Evolutionary conservation across 2,888 invertebrate genomes (phyloP).

Genomic region (Amblyteles armatorius): DNA sequence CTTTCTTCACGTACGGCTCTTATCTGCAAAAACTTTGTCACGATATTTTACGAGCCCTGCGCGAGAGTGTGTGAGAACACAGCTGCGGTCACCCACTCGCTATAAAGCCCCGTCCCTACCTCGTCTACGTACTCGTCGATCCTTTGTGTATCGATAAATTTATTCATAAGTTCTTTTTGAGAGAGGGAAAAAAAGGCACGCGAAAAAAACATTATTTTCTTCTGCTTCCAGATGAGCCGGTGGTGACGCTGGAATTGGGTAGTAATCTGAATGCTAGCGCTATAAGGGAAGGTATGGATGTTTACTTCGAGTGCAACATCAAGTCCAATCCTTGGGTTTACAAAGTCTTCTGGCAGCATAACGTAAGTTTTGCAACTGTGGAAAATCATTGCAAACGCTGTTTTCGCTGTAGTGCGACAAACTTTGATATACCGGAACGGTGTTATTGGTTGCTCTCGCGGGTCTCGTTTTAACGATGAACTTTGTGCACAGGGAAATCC

Average conservation of each 20-base stretch:
- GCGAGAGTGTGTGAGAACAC: slow-evolving; percentile 1
- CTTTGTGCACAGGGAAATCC: slow-evolving; percentile 88
- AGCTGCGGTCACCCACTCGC: neutral
- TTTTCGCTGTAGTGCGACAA: neutral
- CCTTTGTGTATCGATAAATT: slow-evolving; percentile 31
- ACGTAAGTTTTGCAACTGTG: slow-evolving; percentile 85
- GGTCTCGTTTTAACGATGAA: slow-evolving; percentile 11
- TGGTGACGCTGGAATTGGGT: slow-evolving; percentile 93
- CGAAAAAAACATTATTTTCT: neutral
- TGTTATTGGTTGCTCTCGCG: neutral
- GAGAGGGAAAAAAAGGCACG: slow-evolving; percentile 9
- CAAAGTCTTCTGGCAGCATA: slow-evolving; percentile 92
- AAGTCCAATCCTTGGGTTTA: slow-evolving; percentile 94
- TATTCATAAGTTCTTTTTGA: slow-evolving; percentile 28
- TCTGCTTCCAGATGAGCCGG: slow-evolving; percentile 90
- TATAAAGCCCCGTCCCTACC: slow-evolving; percentile 8
- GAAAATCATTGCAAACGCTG: neutral
- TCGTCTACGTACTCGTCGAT: slow-evolving; percentile 14
- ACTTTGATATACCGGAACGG: neutral
- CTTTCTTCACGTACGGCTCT: slow-evolving; percentile 40
- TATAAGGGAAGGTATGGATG: slow-evolving; percentile 95
- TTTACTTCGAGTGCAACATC: slow-evolving; percentile 96
- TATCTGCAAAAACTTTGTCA: slow-evolving; percentile 42
- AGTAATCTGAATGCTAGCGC: slow-evolving; percentile 92
- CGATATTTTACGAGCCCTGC: slow-evolving; percentile 44